Conservation (phyloP, 2,113 vertebrate species). For the Grus americana region DNA sequence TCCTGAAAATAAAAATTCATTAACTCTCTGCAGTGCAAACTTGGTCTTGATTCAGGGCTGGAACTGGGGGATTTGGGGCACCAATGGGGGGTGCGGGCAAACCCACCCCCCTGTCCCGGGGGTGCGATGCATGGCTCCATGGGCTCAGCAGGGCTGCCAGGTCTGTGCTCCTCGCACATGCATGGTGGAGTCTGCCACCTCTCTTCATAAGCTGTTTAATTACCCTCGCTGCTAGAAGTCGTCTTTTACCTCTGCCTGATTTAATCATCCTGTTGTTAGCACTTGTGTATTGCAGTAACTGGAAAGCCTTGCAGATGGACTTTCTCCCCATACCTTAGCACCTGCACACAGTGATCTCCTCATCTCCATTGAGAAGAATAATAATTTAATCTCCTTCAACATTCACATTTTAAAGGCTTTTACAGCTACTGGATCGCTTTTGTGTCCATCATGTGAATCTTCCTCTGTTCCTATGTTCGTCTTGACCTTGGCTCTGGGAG, state of each 20-base stretch:
- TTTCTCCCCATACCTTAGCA: not conserved
- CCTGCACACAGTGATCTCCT: not conserved
- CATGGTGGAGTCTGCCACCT: rapidly evolving
- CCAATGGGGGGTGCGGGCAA: not conserved
- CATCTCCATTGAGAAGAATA: not conserved
- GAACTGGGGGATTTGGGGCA: too few species aligned
- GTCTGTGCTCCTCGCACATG: rapidly evolving
- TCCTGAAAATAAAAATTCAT: not conserved
- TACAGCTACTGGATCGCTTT: not conserved
- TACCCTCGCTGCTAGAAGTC: not conserved
- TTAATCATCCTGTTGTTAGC: not conserved
- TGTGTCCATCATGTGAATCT: not conserved
- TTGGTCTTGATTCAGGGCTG: not conserved
- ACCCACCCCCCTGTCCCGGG: rapidly evolving
- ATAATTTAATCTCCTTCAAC: not conserved
- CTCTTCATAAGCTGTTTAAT: not conserved
- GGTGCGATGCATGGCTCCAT: rapidly evolving
- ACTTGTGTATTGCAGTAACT: not conserved
- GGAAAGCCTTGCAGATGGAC: not conserved
- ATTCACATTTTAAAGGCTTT: not conserved
- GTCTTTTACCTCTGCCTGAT: not conserved
- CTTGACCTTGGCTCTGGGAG: not conserved
- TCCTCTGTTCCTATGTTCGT: not conserved
- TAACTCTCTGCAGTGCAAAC: too few species aligned
- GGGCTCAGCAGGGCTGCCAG: rapidly evolving